These are phyloP conservation scores for Drosophila meridionalis DNA, from an alignment of 2,888 invertebrate genomes.

Conservation along the genomic window DNA sequence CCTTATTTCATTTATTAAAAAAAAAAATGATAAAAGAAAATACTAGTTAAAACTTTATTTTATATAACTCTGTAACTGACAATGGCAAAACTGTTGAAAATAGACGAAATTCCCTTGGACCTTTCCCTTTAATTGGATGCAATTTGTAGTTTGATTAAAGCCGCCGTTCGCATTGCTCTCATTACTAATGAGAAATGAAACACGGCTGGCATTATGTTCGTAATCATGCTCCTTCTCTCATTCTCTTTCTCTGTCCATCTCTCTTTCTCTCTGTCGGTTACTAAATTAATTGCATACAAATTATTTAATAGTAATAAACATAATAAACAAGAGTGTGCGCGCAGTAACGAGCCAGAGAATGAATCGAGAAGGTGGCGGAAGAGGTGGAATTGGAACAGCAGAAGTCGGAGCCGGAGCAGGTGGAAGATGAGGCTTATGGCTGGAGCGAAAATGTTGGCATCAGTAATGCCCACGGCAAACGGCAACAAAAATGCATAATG, in stretches of 20 bases:
- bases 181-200: conserved; percentile 53
- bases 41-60: not conserved
- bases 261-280: conserved; percentile 45
- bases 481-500: conserved; percentile 79
- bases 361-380: not conserved
- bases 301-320: conserved; percentile 81
- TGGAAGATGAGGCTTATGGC: conserved; percentile 5
- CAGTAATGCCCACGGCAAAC: conserved; percentile 59
- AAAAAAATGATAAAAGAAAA: not conserved
- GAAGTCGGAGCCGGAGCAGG: not conserved
- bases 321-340: conserved; percentile 67
- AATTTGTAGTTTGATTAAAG: conserved; percentile 40
- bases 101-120: not conserved
- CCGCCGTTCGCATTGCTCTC: conserved; percentile 1
- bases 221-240: conserved; percentile 32
- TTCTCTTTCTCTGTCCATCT: not conserved
- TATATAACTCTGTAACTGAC: not conserved
- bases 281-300: conserved; percentile 81
- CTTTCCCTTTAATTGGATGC: conserved; percentile 20
- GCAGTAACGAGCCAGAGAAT: conserved; percentile 26
- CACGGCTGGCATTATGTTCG: conserved; percentile 37
- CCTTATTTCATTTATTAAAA: not conserved
- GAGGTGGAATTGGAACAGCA: not conserved
- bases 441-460: conserved; percentile 29
- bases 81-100: not conserved